phyloP scores from a whole-genome alignment of 2,888 invertebrate genomes.

The Campoletis raptor region DNA sequence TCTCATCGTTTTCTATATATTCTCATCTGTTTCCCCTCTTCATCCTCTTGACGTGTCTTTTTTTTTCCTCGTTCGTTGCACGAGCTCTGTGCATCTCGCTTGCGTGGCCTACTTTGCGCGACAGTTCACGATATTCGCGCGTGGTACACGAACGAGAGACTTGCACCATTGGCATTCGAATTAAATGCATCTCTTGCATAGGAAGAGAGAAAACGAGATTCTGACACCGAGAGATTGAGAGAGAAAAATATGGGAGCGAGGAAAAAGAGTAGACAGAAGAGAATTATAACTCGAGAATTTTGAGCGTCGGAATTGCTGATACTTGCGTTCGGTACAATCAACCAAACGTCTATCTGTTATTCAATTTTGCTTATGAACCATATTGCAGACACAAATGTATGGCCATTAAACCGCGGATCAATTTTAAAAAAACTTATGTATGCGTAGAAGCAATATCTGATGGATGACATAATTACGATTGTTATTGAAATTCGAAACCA shows the following conservation, averaged over 20 bases:
- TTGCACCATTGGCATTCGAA: slow-evolving; percentile 66
- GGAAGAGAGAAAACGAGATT: slow-evolving; percentile 14
- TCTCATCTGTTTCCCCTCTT: slow-evolving; percentile 45
- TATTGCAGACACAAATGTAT: slow-evolving; percentile 50
- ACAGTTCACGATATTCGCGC: slow-evolving; percentile 63
- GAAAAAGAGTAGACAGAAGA: slow-evolving; percentile 29
- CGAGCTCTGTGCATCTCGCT: slow-evolving; percentile 46
- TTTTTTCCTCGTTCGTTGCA: slow-evolving; percentile 50
- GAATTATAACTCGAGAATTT: slow-evolving; percentile 44
- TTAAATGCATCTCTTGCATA: slow-evolving; percentile 69
- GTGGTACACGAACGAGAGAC: slow-evolving; percentile 48
- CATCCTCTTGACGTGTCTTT: slow-evolving; percentile 40
- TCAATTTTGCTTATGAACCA: slow-evolving; percentile 65
- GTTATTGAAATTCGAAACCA: neutral
- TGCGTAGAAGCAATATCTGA: slow-evolving; percentile 20
- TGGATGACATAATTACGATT: neutral
- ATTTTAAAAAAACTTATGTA: slow-evolving; percentile 39
- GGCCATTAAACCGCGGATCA: slow-evolving; percentile 44
- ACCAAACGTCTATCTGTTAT: slow-evolving; percentile 69
- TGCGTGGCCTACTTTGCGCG: slow-evolving; percentile 71
- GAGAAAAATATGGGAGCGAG: neutral
- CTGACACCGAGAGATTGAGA: slow-evolving; percentile 13
- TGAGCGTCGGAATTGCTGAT: slow-evolving; percentile 34
- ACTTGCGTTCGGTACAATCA: slow-evolving; percentile 64
- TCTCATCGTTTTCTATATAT: slow-evolving; percentile 29